These are phyloP conservation scores for Acanthopleura granulata DNA, from an alignment of 2,888 invertebrate species.

Conservation along the genomic window DNA sequence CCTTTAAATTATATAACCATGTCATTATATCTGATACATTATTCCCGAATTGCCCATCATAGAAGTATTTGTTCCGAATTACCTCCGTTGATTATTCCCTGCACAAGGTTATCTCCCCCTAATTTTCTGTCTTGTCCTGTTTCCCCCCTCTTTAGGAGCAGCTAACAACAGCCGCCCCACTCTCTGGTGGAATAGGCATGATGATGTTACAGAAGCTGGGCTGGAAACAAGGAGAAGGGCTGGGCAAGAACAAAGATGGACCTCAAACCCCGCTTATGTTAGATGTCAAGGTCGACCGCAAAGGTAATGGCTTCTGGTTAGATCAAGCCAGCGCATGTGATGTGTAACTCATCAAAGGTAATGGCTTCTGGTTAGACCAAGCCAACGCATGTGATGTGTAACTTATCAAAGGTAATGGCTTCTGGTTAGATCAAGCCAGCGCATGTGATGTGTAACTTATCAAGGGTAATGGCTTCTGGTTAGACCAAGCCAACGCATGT, in stretches of 20 bases:
- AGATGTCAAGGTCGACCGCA: constrained; percentile 96
- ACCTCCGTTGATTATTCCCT: no score
- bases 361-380: background rate
- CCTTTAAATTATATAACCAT: no score
- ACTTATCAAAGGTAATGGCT: background rate
- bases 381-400: background rate
- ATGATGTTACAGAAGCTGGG: constrained; percentile 98
- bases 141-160: constrained; percentile 79
- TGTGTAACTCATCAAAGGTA: constrained; percentile 75
- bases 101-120: no score
- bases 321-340: background rate
- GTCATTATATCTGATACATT: no score
- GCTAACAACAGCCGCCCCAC: constrained; percentile 88
- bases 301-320: constrained; percentile 74
- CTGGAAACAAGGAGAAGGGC: constrained; percentile 96
- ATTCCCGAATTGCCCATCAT: no score
- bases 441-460: background rate
- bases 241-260: constrained; percentile 96
- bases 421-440: background rate
- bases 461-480: background rate
- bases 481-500: background rate
- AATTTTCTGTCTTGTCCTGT: no score
- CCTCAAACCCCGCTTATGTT: constrained; percentile 88
- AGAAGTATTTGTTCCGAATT: no score
- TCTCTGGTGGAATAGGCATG: constrained; percentile 97